Conservation (phyloP, 2,113 vertebrate genomes). For the Cephalopholis sonnerati region DNA sequence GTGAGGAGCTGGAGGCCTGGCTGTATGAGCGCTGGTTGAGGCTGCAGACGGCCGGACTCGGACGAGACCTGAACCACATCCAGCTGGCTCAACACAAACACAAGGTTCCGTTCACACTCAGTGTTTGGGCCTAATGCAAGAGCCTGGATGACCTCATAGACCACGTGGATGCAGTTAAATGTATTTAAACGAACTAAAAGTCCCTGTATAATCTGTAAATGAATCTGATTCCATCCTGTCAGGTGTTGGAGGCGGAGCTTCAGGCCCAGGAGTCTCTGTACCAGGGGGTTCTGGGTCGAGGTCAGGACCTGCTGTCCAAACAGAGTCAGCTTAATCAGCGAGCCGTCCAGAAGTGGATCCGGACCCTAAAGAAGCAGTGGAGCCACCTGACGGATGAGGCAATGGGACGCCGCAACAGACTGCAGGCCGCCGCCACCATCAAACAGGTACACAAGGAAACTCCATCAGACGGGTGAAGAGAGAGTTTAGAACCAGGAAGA, state of each 20-base stretch:
- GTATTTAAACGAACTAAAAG: too few species aligned
- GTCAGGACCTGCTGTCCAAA: conserved; percentile 83
- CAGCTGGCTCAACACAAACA: conserved; percentile 86
- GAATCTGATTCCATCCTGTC: neutral
- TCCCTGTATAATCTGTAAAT: neutral
- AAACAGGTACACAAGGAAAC: conserved; percentile 82
- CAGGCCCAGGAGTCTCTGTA: conserved; percentile 85
- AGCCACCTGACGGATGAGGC: conserved; percentile 83
- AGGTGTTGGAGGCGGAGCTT: conserved; percentile 89
- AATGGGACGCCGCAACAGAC: conserved; percentile 65
- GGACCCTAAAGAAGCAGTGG: conserved; percentile 86
- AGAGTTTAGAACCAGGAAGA: too few species aligned
- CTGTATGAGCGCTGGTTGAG: conserved; percentile 84
- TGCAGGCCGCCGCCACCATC: conserved; percentile 86
- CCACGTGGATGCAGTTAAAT: too few species aligned
- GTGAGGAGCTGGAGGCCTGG: conserved; percentile 90
- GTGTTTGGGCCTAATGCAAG: too few species aligned
- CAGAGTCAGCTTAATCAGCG: conserved; percentile 44
- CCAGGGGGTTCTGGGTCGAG: conserved; percentile 81
- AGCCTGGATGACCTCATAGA: too few species aligned
- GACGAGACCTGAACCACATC: conserved; percentile 87
- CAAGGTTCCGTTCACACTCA: conserved; percentile 82
- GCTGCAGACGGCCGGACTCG: conserved; percentile 78
- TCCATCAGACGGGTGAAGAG: too few species aligned
- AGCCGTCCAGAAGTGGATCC: conserved; percentile 82